These are phyloP conservation scores for Potorous gilbertii DNA, from an alignment of 2,797 vertebrate genomes.

Conservation along the genomic window DNA sequence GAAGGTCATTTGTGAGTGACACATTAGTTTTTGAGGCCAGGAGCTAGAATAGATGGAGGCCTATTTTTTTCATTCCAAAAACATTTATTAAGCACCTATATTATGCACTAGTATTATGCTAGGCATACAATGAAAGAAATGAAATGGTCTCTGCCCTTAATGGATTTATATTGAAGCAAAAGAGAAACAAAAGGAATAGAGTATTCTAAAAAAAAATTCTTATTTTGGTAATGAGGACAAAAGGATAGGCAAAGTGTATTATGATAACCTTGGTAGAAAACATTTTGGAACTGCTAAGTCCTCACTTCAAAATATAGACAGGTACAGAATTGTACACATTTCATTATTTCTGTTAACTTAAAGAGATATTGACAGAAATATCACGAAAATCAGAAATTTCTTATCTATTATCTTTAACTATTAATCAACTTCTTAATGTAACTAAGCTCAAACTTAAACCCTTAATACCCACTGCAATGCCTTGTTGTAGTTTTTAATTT, in stretches of 20 bases:
- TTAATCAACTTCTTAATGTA: conserved; percentile 23
- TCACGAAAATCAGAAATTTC: conserved; percentile 13
- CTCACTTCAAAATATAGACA: conserved; percentile 4
- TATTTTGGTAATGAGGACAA: conserved; percentile 3
- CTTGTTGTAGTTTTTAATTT: background rate
- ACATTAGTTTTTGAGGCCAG: background rate
- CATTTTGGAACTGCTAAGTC: conserved; percentile 23
- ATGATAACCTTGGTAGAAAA: background rate
- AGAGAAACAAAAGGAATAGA: conserved; percentile 6
- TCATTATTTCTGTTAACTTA: conserved; percentile 45
- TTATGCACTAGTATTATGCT: background rate
- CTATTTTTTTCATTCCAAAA: background rate
- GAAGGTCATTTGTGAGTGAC: conserved; percentile 10
- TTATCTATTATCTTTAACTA: conserved; percentile 6
- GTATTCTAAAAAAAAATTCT: conserved; percentile 6
- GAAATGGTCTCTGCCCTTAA: background rate
- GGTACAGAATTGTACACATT: background rate
- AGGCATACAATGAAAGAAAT: background rate
- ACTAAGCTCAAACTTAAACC: background rate
- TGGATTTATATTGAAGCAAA: background rate
- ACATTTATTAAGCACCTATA: background rate
- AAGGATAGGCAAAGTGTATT: background rate
- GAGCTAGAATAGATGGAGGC: background rate
- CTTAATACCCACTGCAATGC: background rate
- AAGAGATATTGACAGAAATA: conserved; percentile 1